Evolutionary conservation across 2,888 invertebrate genomes (phyloP).

Genomic region (Antitype chi): DNA sequence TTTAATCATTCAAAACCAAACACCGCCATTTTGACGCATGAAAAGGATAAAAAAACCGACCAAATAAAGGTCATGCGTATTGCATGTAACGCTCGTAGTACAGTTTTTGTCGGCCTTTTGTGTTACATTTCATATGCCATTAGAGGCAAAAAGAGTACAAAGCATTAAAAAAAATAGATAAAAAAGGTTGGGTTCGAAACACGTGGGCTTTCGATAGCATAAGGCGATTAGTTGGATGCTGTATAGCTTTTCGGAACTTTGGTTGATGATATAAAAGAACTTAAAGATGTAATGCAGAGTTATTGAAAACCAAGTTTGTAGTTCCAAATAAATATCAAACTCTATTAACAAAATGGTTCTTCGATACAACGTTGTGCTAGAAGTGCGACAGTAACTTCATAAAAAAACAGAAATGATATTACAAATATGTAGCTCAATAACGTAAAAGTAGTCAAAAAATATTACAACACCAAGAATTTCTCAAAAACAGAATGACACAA

Average conservation of each 20-base stretch:
- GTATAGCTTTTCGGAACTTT: constrained; percentile 23
- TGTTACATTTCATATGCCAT: constrained; percentile 76
- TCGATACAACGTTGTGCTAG: neutral
- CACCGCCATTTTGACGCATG: constrained; percentile 53
- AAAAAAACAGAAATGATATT: too few species aligned
- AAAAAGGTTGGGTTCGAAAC: constrained; percentile 73
- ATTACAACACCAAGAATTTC: constrained; percentile 34
- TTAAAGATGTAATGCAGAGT: neutral
- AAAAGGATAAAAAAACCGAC: constrained; percentile 47
- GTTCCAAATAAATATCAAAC: neutral
- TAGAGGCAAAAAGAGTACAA: constrained; percentile 72
- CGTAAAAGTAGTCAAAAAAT: neutral
- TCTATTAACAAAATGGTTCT: neutral
- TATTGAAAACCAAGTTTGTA: neutral
- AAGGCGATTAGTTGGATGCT: constrained; percentile 55
- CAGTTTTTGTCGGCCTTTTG: constrained; percentile 65
- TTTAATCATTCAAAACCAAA: constrained; percentile 33
- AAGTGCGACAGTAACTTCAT: neutral
- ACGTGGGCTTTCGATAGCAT: constrained; percentile 75
- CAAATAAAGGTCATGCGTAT: constrained; percentile 65
- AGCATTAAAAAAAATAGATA: constrained; percentile 68
- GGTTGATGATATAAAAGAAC: constrained; percentile 8
- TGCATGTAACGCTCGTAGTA: constrained; percentile 53
- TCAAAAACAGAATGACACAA: constrained; percentile 70
- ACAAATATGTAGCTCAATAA: neutral